Evolutionary conservation across 92 coral and sea anemone species (phyloP).

Genomic region (Paragorgia papillata): DNA sequence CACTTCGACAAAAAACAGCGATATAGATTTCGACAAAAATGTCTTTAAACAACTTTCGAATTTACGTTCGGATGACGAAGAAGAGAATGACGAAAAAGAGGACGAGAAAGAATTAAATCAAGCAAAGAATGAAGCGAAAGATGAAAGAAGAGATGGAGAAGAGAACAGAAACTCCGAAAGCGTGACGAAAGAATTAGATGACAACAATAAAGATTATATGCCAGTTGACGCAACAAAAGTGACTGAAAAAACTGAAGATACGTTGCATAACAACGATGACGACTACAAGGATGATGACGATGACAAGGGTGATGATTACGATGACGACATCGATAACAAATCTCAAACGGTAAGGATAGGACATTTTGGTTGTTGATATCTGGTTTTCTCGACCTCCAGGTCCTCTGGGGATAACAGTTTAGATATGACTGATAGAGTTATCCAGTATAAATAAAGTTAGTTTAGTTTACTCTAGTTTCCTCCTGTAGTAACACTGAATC

Average conservation of each 20-base stretch:
- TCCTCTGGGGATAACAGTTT: too few relatives aligned
- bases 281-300: conserved; percentile 60
- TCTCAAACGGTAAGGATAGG: too few relatives aligned
- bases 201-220: conserved; percentile 1
- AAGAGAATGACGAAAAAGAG: too few relatives aligned
- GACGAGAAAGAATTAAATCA: too few relatives aligned
- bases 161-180: not conserved
- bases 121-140: too few relatives aligned
- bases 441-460: too few relatives aligned
- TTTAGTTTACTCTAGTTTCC: too few relatives aligned
- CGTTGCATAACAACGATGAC: conserved; percentile 46
- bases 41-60: not conserved
- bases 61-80: not conserved
- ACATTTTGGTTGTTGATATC: too few relatives aligned
- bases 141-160: too few relatives aligned
- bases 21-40: not conserved
- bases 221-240: conserved; percentile 21
- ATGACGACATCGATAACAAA: conserved; percentile 36
- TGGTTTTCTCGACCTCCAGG: too few relatives aligned
- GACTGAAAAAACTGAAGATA: conserved; percentile 24
- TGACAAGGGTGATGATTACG: conserved; percentile 48
- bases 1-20: conserved; percentile 4
- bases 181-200: not conserved
- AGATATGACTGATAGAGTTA: too few relatives aligned
- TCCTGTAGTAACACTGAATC: too few relatives aligned